These are phyloP conservation scores for Lucilia cuprina DNA, from an alignment of 1,140 invertebrate species.

Conservation along the genomic window DNA sequence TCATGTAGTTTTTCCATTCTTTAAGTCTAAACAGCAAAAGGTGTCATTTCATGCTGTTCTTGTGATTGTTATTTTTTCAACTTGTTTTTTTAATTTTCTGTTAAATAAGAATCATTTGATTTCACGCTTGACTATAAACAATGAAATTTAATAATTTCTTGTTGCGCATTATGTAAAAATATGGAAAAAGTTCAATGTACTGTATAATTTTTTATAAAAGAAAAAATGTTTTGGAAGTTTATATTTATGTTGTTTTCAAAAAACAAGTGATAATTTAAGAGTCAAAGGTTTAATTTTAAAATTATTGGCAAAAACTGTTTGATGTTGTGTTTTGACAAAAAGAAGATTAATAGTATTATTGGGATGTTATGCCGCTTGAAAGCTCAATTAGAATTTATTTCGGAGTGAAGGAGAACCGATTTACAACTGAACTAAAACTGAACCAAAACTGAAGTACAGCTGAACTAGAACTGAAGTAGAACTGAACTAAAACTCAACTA, in stretches of 20 bases:
- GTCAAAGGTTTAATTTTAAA: background rate
- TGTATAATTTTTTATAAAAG: background rate
- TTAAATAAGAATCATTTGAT: conserved; percentile 6
- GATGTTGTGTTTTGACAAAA: too few relatives aligned
- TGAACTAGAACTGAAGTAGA: too few relatives aligned
- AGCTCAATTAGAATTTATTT: too few relatives aligned
- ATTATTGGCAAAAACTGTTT: too few relatives aligned
- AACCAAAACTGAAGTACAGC: too few relatives aligned
- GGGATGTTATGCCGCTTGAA: too few relatives aligned
- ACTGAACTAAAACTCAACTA: too few relatives aligned
- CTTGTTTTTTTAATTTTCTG: background rate
- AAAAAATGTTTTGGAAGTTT: background rate
- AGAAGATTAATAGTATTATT: too few relatives aligned
- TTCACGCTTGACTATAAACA: conserved; percentile 6
- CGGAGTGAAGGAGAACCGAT: too few relatives aligned
- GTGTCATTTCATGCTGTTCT: conserved; percentile 17
- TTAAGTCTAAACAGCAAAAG: background rate
- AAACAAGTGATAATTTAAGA: background rate
- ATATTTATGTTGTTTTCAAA: background rate
- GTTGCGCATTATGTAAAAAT: background rate
- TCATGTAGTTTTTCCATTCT: background rate
- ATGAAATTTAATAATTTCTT: conserved; percentile 11
- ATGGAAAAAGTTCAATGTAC: background rate
- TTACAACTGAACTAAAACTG: too few relatives aligned
- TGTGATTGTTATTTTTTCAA: background rate